These are phyloP conservation scores for Aricia agestis DNA, from an alignment of 1,140 invertebrate genomes.

Conservation along the genomic window DNA sequence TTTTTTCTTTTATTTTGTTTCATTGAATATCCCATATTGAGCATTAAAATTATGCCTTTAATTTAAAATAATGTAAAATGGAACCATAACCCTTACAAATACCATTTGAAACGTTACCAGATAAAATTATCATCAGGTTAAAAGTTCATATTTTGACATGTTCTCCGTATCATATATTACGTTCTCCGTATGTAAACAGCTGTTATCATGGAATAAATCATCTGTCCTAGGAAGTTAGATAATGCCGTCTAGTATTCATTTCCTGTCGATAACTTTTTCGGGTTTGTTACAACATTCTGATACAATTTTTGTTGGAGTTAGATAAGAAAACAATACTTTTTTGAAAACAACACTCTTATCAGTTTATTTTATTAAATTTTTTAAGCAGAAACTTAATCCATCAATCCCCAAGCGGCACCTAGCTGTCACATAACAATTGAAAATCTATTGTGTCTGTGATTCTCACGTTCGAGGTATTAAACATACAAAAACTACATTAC, in stretches of 20 bases:
- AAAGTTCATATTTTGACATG: conserved; percentile 1
- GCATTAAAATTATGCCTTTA: too few species aligned
- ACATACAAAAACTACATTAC: too few species aligned
- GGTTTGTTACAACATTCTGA: not conserved
- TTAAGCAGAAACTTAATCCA: not conserved
- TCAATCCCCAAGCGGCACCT: too few species aligned
- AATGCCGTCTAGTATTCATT: not conserved
- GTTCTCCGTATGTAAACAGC: not conserved
- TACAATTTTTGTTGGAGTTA: not conserved
- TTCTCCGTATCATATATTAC: not conserved
- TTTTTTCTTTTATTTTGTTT: too few species aligned
- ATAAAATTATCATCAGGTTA: not conserved
- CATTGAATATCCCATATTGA: too few species aligned
- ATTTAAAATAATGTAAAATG: not conserved
- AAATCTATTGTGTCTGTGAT: too few species aligned
- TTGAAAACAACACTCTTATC: too few species aligned
- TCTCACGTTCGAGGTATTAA: too few species aligned
- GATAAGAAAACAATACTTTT: not conserved
- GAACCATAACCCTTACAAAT: too few species aligned
- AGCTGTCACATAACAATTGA: too few species aligned
- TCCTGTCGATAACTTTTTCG: conserved; percentile 1
- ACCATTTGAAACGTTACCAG: too few species aligned
- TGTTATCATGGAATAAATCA: not conserved
- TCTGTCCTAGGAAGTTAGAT: conserved; percentile 2
- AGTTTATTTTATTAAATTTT: not conserved